Evolutionary conservation across 2,113 vertebrate species (phyloP), one percentile per base, ranked within the genome.

Genomic region (Mystacornis crossleyi): DNA sequence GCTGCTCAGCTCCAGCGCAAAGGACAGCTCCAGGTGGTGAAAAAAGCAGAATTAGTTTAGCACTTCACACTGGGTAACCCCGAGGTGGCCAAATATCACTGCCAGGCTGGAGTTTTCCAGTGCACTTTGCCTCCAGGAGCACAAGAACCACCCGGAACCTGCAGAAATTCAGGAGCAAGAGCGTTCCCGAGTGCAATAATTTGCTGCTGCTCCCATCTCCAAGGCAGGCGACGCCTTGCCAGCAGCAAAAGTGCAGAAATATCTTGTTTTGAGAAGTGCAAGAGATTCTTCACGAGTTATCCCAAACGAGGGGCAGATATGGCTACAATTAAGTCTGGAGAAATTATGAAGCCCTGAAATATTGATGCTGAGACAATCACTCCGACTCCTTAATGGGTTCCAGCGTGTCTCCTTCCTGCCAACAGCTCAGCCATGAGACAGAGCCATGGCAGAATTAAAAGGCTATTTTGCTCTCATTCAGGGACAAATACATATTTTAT

Each of bases 381-480:
- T 87, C 91, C 72, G 86, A 74, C 42, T 94, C 84, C 75, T 95
- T 94, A 92, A 93, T 83, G 90, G 70, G 48, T 67, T 86, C 96
- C 87, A 90, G 58, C 2, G 7, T 55, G 48, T 55, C 89, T 73
- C 42, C 64, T 83, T 93, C 80, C 80, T 81, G 88, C 88, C 90
- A 80, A 40, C 12, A 23, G 61, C 38, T 84, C 36, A 73, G 81
- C 47, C 74, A 60, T 13, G 11, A 86, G 84, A 85, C 67, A 93
- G 64, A 31, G 55, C 66, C 65, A 64, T 2, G 15, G 48, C 66
- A 84, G 77, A 89, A 95, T 71, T 73, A 96, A 97, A 94, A 96
- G 94, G 67, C 89, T 90, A 93, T 95, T 92, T 97, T 97, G 92
- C 85, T 86, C 95, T 89, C 89, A 75, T 85, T 95, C 75, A 73